These are phyloP conservation scores for Aplocera efformata DNA, from an alignment of 2,888 invertebrate species.

Conservation along the genomic window DNA sequence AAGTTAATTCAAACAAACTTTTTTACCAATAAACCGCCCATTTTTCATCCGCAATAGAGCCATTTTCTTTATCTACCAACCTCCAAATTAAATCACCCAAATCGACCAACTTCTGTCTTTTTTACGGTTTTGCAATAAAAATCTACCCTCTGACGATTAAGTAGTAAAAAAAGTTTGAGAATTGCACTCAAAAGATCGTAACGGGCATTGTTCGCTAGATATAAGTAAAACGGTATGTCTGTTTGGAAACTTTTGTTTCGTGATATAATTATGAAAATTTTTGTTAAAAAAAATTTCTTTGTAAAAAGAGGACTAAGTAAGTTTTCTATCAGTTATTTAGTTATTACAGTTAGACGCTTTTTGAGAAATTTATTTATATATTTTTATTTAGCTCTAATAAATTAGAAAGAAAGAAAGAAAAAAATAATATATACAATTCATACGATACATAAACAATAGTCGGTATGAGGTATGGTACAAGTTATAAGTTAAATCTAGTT, in stretches of 20 bases:
- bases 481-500: too few species aligned
- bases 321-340: too few species aligned
- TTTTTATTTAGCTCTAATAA: too few species aligned
- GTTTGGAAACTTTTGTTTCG: background rate
- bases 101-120: constrained; percentile 34
- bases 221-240: background rate
- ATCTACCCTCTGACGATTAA: constrained; percentile 31
- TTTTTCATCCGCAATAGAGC: constrained; percentile 8
- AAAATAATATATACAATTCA: too few species aligned
- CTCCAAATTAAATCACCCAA: constrained; percentile 42
- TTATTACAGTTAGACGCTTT: too few species aligned
- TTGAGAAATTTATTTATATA: too few species aligned
- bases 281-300: too few species aligned
- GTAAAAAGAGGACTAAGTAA: too few species aligned
- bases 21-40: constrained; percentile 3
- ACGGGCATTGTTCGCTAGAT: constrained; percentile 1
- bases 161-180: constrained; percentile 33
- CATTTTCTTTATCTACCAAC: constrained; percentile 38
- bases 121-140: constrained; percentile 33
- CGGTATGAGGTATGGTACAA: too few species aligned
- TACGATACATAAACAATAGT: too few species aligned
- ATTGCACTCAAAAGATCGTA: constrained; percentile 17
- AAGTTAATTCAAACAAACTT: background rate
- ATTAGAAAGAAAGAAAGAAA: too few species aligned
- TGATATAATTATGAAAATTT: too few species aligned